Evolutionary conservation across 2,888 invertebrate genomes (phyloP).

Genomic region (Cabera pusaria): DNA sequence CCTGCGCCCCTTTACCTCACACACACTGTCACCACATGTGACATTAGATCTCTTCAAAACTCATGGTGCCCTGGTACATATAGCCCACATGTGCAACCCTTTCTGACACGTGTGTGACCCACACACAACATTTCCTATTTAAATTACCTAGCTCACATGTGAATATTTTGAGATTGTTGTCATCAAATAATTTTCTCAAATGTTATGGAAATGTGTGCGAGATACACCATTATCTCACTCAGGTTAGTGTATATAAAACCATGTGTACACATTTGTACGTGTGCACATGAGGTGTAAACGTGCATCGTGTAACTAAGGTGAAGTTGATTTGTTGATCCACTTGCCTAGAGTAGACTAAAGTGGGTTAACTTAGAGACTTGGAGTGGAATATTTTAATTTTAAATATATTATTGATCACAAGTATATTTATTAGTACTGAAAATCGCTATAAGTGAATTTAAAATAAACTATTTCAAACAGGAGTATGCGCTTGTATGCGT

Average conservation of each 20-base stretch:
- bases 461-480: too few species aligned
- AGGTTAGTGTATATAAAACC: conserved; percentile 2
- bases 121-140: conserved; percentile 36
- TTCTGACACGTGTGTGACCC: conserved; percentile 59
- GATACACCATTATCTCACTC: conserved; percentile 10
- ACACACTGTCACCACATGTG: conserved; percentile 63
- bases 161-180: too few species aligned
- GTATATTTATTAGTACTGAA: too few species aligned
- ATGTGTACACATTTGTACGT: conserved; percentile 5
- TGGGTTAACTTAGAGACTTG: too few species aligned
- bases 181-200: conserved; percentile 4
- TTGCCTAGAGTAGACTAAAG: too few species aligned
- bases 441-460: too few species aligned
- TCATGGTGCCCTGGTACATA: conserved; percentile 70
- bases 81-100: conserved; percentile 83
- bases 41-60: conserved; percentile 45
- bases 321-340: conserved; percentile 1
- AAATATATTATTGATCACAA: too few species aligned
- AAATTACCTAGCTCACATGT: conserved; percentile 17
- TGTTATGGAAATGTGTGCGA: conserved; percentile 16
- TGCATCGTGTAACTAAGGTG: conserved; percentile 1
- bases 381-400: not conserved
- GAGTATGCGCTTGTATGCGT: conserved; percentile 11
- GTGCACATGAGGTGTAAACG: conserved; percentile 10
- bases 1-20: conserved; percentile 40